Base-by-base conservation (phyloP, 2,797 vertebrate genomes). In the Picus viridis region DNA sequence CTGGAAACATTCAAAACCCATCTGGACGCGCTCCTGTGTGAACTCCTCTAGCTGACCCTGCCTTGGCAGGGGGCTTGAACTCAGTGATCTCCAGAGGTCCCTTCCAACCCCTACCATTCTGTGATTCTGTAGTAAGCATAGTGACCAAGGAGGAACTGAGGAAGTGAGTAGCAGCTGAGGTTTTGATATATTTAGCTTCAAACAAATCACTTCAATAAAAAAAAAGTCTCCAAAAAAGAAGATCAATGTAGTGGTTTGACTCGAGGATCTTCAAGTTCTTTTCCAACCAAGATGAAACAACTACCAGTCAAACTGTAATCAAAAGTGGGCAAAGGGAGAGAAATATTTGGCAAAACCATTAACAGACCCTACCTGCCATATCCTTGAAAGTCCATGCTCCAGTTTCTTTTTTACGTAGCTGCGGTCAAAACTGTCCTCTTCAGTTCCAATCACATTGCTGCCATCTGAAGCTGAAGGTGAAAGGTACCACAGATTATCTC, bases 331-430 rank as follows among this genome's bases (percentile, higher is more conserved):
- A 4, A 2, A 2, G 4, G 4, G 1, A 29, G 10, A 62, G 12
- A 69, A 84, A 69, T 34, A 64, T 29, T 75, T 75, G 7, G 8
- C 23, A 39, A 19, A 54, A 39, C 2, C 7, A 10, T 67, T 56
- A 29, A 9, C 15, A 90, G 81, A 88, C 13, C 95, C 82, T 92
- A 99, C 99, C 99, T 99, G 99, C 99, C 99, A 99, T 97, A 99
- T 99, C 58, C 99, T 97, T 7, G 98, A 98, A 84, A 99, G 98
- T 53, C 99, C 99, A 3, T 99, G 99, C 90, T 99, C 99, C 75
- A 99, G 96, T 91, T 99, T 99, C 98, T 99, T 99, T 97, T 99
- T 99, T 23, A 99, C 98, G 17, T 99, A 99, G 95, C 97, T 98
- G 88, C 98, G 99, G 95, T 99, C 99, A 96, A 99, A 99, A 82